Evolutionary conservation across 2,797 vertebrate species (phyloP), one percentile per base, ranked within the genome.

Genomic region (Pangasius mekongensis): DNA sequence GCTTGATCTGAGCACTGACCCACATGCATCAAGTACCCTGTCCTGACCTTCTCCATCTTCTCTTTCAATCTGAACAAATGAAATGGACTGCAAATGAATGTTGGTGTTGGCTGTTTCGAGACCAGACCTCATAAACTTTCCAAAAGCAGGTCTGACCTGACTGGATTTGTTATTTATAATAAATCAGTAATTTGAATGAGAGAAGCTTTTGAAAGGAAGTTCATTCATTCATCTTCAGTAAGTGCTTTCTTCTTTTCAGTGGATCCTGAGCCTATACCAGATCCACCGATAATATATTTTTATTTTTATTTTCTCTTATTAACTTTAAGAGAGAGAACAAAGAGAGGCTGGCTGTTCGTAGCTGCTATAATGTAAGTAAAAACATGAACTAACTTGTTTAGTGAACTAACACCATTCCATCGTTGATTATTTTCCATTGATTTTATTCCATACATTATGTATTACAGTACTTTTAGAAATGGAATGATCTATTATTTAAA

Each of bases 1-100:
- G 69, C 49, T 83, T 89, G 85, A 89, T 82, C 81, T 82, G 60
- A 78, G 62, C 60, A 69, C 78, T 62, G 52, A 89, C 71, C 66
- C 78, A 87, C 36, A 87, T 54, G 62, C n/a, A 33, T 67, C 86
- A 82, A 87, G 54, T 49, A 71, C 56, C 77, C 60, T 86, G 49
- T 87, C 52, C 47, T 83, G 71, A 74, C 85, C 43, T 64, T 62
- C 80, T 86, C 71, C 62, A 69, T 84, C 85, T 67, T 54, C 30
- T 58, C 60, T 49, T 87, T 86, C 62, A 78, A 20, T 33, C 85
- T 67, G 33, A 58, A 20, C 0, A 11, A 69, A 66, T 74, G 27
- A 64, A 66, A 83, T 86, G 33, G 33, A 64, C 69, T 49, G 66
- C 74, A 77, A 77, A 67, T 87, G 18, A 47, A 36, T 67, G 58